A percentile compares a stretch with the other conserved stretches of the same genome.
phyloP scores from a whole-genome alignment of 2,888 invertebrate genomes.

The Cantharis rustica region DNA sequence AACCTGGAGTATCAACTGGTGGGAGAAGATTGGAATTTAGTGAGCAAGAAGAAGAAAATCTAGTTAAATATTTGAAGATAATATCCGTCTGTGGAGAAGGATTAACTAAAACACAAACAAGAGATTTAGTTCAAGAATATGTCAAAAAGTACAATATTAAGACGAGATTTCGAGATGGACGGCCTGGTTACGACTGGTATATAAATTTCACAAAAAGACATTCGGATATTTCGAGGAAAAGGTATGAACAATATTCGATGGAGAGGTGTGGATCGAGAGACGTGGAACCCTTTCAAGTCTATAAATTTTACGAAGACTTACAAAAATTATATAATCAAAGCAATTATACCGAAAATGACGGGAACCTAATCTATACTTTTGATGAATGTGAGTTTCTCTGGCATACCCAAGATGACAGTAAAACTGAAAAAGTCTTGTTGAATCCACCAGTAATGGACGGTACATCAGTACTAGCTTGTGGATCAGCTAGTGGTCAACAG shows the following conservation, averaged over 20 bases:
- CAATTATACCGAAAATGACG: neutral
- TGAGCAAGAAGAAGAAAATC: neutral
- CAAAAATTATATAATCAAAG: neutral
- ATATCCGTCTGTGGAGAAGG: neutral
- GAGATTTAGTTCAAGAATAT: neutral
- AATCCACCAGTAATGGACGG: neutral
- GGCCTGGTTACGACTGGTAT: slow-evolving; percentile 3
- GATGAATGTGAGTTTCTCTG: slow-evolving; percentile 1
- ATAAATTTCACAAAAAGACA: neutral
- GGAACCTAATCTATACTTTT: neutral
- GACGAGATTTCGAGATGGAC: neutral
- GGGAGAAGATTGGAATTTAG: neutral
- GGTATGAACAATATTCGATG: neutral
- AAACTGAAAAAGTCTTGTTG: neutral
- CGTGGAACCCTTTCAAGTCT: neutral
- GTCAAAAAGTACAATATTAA: neutral
- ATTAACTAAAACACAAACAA: neutral
- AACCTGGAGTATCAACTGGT: neutral
- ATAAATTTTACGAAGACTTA: slow-evolving; percentile 1
- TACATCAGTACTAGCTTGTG: neutral
- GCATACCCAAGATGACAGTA: neutral
- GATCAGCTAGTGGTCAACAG: neutral
- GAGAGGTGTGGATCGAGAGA: neutral
- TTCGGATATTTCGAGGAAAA: neutral
- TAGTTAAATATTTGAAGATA: neutral